Evolutionary conservation across 2,113 vertebrate species (phyloP), one percentile per base, ranked within the genome.

Genomic region (Actenoides hombroni): DNA sequence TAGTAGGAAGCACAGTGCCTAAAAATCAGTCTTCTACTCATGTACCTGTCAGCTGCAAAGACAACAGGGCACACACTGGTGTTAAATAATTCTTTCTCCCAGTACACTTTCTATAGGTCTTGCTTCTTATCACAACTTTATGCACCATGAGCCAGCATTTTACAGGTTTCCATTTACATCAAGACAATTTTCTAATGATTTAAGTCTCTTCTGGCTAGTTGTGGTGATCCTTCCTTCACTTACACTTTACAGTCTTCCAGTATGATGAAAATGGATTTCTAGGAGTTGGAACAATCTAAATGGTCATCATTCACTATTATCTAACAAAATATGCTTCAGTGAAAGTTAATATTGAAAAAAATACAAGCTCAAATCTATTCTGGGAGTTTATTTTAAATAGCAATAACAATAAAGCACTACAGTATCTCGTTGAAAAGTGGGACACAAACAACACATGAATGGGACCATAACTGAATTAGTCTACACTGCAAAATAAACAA

Each of bases 401-500:
- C 73, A 89, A 33, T 73, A 95, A 89, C 67, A 88, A 73, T 83
- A 96, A 82, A 96, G 57, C 16, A 70, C 48, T 70, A 65, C 48
- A 88, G 26, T 44, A 74, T 68, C 33, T 80, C 0, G 0, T 40
- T 78, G 71, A 63, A 51, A 95, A 96, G 85, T 87, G 31, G 75
- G 48, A 93, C 90, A 82, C 31, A 92, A 94, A 79, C 49, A 94
- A 79, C 46, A 96, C 42, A 82, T 9, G 67, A 94, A 71, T 80
- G 26, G 26, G 65, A 64, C 91, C 67, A 77, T 81, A 93, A 85
- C 84, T 81, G 81, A 94, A 75, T 84, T 93, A 81, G 89, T 89
- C 83, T 82, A 86, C 53, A 33, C 31, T 91, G 80, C 91, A 96
- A 77, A 96, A 89, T 59, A 93, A 97, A 94, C 83, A 95, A 95